Evolutionary conservation across 2,888 invertebrate genomes (phyloP).

Genomic region (Xanthia togata): DNA sequence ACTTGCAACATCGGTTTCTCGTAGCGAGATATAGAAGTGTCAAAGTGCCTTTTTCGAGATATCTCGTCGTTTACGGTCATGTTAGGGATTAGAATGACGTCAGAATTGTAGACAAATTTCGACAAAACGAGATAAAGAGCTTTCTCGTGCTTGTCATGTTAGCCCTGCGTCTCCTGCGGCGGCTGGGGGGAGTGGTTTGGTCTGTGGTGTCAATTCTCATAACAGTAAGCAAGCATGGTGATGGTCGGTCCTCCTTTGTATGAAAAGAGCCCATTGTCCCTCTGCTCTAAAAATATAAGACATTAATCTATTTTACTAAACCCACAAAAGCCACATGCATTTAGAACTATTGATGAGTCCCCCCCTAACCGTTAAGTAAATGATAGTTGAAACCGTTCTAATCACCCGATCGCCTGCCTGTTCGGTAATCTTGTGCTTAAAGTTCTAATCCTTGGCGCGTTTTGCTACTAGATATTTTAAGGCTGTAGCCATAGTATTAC

Average conservation of each 20-base stretch:
- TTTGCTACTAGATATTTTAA: slow-evolving; percentile 47
- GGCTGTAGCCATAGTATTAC: slow-evolving; percentile 12
- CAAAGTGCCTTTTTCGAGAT: no score
- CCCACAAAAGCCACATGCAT: slow-evolving; percentile 18
- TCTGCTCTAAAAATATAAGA: background rate
- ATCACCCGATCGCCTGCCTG: slow-evolving; percentile 55
- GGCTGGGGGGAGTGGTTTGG: no score
- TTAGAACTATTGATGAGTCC: slow-evolving; percentile 38
- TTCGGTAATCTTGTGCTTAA: slow-evolving; percentile 49
- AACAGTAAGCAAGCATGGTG: background rate
- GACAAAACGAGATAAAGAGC: no score
- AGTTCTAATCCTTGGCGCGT: slow-evolving; percentile 32
- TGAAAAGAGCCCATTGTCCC: background rate
- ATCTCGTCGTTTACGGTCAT: no score
- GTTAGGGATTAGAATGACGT: no score
- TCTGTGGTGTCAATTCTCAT: no score
- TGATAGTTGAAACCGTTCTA: slow-evolving; percentile 49
- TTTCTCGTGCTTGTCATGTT: no score
- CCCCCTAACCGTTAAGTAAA: slow-evolving; percentile 28
- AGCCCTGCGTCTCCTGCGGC: no score
- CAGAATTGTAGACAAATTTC: no score
- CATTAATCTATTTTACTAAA: background rate
- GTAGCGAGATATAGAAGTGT: no score
- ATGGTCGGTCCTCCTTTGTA: background rate
- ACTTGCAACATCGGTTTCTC: no score